These are phyloP conservation scores for Notospermus geniculatus DNA, from an alignment of 1,140 invertebrate species.

Conservation along the genomic window DNA sequence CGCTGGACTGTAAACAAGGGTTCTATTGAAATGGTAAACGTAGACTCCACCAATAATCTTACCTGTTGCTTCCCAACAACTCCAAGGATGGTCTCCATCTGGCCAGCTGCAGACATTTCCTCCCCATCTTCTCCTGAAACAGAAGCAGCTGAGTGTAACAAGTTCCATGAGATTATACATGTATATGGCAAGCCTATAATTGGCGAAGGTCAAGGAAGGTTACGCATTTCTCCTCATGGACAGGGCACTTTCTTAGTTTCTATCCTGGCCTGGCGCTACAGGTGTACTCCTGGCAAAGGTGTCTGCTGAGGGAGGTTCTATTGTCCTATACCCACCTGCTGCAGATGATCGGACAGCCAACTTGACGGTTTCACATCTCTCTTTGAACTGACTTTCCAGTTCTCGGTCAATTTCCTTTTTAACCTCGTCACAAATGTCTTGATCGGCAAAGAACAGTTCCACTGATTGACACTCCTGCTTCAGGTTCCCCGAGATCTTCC, in stretches of 20 bases:
- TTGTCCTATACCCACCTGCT: slow-evolving; percentile 62
- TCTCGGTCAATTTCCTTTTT: slow-evolving; percentile 42
- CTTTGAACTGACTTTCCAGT: slow-evolving; percentile 38
- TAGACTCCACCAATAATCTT: too few relatives aligned
- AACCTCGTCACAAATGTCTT: slow-evolving; percentile 18
- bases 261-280: too few relatives aligned
- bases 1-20: too few relatives aligned
- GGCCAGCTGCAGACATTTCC: slow-evolving; percentile 77
- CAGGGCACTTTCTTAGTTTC: too few relatives aligned
- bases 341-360: slow-evolving; percentile 67
- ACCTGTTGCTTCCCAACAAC: slow-evolving; percentile 54
- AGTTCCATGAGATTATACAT: too few relatives aligned
- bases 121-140: slow-evolving; percentile 69
- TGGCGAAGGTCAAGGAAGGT: too few relatives aligned
- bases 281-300: too few relatives aligned
- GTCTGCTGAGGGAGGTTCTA: too few relatives aligned
- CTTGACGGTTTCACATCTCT: slow-evolving; percentile 22
- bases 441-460: slow-evolving; percentile 18
- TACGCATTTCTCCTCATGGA: too few relatives aligned
- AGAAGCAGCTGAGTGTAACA: too few relatives aligned
- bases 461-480: slow-evolving; percentile 25
- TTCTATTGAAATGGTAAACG: too few relatives aligned
- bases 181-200: too few relatives aligned
- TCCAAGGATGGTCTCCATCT: slow-evolving; percentile 76
- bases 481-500: background rate